Percentiles rank a stretch among this genome's conserved stretches.
Evolutionary conservation across 1,140 invertebrate species (phyloP).

Genomic region (Heliconius hewitsoni): DNA sequence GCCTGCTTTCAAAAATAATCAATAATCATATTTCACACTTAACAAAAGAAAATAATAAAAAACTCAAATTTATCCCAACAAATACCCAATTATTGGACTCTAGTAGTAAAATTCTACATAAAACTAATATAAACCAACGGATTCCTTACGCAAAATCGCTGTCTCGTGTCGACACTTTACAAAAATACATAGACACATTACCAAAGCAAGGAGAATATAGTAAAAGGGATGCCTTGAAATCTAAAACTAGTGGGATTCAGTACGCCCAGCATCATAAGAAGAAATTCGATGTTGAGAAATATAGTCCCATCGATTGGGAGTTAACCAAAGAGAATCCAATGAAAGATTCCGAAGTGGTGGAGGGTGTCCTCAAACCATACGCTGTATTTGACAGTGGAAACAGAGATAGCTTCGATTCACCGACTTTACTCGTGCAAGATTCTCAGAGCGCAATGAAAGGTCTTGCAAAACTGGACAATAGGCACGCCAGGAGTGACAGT

Average conservation of each 20-base stretch:
- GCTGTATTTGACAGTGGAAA: not conserved
- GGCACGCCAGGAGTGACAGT: not conserved
- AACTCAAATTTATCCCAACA: not conserved
- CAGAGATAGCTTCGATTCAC: not conserved
- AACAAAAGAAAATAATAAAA: not conserved
- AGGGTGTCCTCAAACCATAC: not conserved
- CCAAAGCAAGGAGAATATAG: slow-evolving; percentile 12
- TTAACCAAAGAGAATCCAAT: not conserved
- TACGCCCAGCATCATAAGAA: not conserved
- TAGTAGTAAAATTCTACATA: not conserved
- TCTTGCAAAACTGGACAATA: not conserved
- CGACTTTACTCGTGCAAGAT: not conserved
- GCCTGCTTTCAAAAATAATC: not conserved
- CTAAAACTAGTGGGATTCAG: not conserved
- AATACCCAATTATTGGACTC: not conserved
- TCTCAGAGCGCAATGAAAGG: not conserved
- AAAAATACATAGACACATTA: not conserved
- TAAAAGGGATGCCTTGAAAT: slow-evolving; percentile 10
- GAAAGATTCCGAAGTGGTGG: not conserved
- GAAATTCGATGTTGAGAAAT: not conserved
- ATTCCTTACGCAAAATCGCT: not conserved
- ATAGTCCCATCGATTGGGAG: not conserved
- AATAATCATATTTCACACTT: not conserved
- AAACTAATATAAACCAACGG: not conserved
- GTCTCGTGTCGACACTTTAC: not conserved